Conservation (phyloP, 2,888 invertebrate genomes). For the Mythimna ferrago region DNA sequence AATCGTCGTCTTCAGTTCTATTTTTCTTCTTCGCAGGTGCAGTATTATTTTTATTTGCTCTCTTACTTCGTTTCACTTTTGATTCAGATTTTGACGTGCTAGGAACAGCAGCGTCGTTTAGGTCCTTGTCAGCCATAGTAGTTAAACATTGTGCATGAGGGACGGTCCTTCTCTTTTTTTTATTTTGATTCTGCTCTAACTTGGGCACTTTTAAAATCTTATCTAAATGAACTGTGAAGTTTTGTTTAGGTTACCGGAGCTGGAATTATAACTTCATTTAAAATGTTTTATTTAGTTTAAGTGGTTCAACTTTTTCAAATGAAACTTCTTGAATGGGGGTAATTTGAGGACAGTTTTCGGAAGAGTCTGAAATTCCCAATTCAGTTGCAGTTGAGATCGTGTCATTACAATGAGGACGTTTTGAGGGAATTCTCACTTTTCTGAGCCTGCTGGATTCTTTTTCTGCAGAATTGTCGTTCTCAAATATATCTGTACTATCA, state of each 20-base stretch:
- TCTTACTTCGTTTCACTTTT: constrained; percentile 26
- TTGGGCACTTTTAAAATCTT: constrained; percentile 18
- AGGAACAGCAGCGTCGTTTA: constrained; percentile 16
- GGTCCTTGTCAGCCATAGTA: constrained; percentile 16
- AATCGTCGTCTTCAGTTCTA: constrained; percentile 33
- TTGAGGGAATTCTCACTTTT: constrained; percentile 14
- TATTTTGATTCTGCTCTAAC: constrained; percentile 17
- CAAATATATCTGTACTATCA: constrained; percentile 15
- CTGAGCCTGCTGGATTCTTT: constrained; percentile 7
- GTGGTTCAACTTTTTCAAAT: constrained; percentile 21
- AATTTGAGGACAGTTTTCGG: constrained; percentile 15
- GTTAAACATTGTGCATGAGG: constrained; percentile 28
- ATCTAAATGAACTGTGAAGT: constrained; percentile 1
- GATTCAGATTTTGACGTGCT: constrained; percentile 23
- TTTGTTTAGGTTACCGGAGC: constrained; percentile 20
- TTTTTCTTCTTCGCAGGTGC: constrained; percentile 23
- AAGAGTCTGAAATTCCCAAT: constrained; percentile 7
- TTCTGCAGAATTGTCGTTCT: constrained; percentile 16
- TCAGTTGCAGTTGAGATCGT: constrained; percentile 15
- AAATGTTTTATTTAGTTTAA: constrained; percentile 16
- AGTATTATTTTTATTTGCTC: constrained; percentile 28
- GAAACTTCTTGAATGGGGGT: constrained; percentile 17
- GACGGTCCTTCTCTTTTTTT: constrained; percentile 16
- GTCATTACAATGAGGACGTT: constrained; percentile 6
- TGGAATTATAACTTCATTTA: constrained; percentile 13